Base-by-base conservation (phyloP, 1,140 invertebrate genomes). In the Metaphire vulgaris region DNA sequence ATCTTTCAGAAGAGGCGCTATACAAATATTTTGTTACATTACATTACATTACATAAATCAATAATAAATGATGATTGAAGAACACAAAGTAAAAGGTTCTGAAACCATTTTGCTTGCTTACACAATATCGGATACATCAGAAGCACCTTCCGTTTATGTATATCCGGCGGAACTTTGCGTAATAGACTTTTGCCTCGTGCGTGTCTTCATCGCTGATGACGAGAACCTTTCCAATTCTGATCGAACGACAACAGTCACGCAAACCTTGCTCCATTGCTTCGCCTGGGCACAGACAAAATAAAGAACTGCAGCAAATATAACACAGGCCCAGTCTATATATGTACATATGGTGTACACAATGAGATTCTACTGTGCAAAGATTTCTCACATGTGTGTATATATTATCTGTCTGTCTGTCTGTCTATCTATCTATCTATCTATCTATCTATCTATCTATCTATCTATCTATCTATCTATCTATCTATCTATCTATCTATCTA, bases 51-150 rank as follows among this genome's bases (percentile, higher is more conserved):
- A 56, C 41, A 56, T 21, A 56, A 21, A 56, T 6, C 6, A 12
- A 56, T 21, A 56, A 21, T 56, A 56, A 56, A 21, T 6, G 6
- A 56, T 12, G 41, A 12, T 56, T 56, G 41, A 21, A 56, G 41
- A 21, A n/a, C n/a, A n/a, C n/a, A n/a, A n/a, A n/a, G n/a, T n/a
- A n/a, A n/a, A n/a, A n/a, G n/a, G n/a, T n/a, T n/a, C n/a, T 65
- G 15, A 65, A 15, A 65, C 2, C 32, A n/a, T n/a, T n/a, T n/a
- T n/a, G n/a, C 70, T 76, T 78, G 88, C 89, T 87, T 82, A 91
- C 94, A 96, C 93, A 98, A 96, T 74, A 98, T 98, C 28, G 96
- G 96, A 87, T 98, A 99, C 93, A 99, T 96, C 0, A 99, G 89
- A n/a, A 99, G 88, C 21, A 90, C 94, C 88, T 96, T 95, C 80